Evolutionary conservation across 2,113 vertebrate genomes (phyloP).

Genomic region (Lanius collurio): DNA sequence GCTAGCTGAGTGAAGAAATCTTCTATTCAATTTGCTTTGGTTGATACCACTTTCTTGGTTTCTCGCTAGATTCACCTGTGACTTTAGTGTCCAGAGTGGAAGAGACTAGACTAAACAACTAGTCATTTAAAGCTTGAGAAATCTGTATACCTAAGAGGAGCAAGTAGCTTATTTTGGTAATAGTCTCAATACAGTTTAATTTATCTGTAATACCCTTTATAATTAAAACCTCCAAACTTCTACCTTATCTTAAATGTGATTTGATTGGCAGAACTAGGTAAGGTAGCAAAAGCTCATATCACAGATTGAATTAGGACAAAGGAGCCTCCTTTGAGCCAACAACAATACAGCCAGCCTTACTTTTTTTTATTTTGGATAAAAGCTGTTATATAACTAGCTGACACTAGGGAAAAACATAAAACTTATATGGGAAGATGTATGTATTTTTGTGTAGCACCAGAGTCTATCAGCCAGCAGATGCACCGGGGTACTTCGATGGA

Average conservation of each 20-base stretch:
- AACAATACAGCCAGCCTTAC: background rate
- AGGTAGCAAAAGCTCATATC: background rate
- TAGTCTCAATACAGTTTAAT: background rate
- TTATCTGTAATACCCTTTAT: background rate
- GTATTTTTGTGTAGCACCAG: slow-evolving; percentile 78
- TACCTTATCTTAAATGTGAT: background rate
- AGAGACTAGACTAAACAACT: background rate
- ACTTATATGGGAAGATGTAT: background rate
- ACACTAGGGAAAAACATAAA: background rate
- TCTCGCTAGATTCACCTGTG: background rate
- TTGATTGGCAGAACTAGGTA: background rate
- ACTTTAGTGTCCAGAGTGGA: background rate
- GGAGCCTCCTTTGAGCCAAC: background rate
- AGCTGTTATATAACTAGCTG: background rate
- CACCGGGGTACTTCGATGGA: slow-evolving; percentile 89
- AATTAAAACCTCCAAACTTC: background rate
- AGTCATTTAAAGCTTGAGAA: background rate
- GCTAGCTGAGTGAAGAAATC: background rate
- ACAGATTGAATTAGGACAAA: background rate
- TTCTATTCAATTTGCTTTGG: background rate
- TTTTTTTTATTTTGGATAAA: background rate
- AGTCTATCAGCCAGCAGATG: slow-evolving; percentile 86
- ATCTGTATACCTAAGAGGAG: background rate
- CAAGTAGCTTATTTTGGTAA: background rate
- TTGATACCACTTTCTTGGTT: background rate